phyloP scores from a whole-genome alignment of 2,113 vertebrate genomes.

The Xenus cinereus region DNA sequence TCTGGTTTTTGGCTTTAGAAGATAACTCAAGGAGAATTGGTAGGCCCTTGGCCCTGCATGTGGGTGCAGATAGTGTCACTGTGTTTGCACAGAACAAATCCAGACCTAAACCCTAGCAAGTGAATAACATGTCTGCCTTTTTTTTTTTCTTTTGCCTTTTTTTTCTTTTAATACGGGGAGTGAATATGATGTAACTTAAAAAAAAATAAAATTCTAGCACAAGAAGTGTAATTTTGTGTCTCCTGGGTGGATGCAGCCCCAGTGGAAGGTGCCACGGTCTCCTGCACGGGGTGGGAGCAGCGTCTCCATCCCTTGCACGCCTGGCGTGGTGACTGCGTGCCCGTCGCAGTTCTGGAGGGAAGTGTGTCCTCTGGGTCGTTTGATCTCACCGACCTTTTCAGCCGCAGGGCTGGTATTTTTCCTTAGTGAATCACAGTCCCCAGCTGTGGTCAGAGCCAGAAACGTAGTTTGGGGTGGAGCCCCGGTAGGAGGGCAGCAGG shows the following conservation, averaged over 20 bases:
- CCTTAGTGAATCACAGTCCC: constrained; percentile 1
- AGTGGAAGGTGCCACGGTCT: neutral
- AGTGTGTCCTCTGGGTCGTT: neutral
- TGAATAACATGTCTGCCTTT: neutral
- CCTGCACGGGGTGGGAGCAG: neutral
- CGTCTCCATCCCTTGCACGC: neutral
- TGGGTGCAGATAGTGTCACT: neutral
- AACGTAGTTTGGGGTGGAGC: neutral
- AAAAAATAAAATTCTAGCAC: neutral
- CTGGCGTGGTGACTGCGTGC: fast-evolving
- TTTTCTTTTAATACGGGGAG: neutral
- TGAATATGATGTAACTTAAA: neutral
- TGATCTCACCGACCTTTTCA: neutral
- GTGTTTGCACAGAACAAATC: neutral
- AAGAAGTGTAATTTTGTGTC: neutral
- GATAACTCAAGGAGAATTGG: neutral
- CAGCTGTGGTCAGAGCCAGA: neutral
- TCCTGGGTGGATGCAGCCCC: neutral
- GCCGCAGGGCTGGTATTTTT: neutral
- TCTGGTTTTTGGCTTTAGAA: neutral
- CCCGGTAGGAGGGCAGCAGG: neutral
- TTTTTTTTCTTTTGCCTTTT: neutral
- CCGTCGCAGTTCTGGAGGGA: neutral
- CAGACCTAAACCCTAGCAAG: neutral
- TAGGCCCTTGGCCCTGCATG: neutral